Evolutionary conservation across 2,888 invertebrate species (phyloP).

Genomic region (Ochlodes sylvanus): DNA sequence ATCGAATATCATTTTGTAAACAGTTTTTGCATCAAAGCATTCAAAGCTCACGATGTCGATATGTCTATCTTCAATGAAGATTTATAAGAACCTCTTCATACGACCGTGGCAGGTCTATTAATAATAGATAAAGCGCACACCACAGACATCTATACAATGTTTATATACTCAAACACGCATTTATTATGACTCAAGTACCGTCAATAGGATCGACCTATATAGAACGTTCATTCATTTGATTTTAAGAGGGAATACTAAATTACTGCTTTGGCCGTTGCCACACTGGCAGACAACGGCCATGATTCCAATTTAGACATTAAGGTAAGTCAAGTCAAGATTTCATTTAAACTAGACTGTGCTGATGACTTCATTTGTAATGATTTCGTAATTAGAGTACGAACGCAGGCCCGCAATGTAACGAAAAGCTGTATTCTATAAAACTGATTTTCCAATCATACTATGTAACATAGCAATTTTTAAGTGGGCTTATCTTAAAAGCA

Average conservation of each 20-base stretch:
- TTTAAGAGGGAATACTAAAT: conserved; percentile 15
- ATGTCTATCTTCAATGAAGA: conserved; percentile 23
- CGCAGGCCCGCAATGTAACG: no score
- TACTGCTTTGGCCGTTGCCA: conserved; percentile 12
- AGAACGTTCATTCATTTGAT: conserved; percentile 58
- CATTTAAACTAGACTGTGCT: no score
- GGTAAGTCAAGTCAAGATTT: no score
- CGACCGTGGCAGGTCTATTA: conserved; percentile 19
- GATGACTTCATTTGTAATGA: no score
- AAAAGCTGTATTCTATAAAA: no score
- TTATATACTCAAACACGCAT: conserved; percentile 52
- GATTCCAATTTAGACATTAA: conserved; percentile 3
- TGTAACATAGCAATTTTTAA: no score
- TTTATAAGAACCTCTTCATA: conserved; percentile 18
- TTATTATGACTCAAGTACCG: conserved; percentile 59
- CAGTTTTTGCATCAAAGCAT: conserved; percentile 12
- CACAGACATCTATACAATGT: conserved; percentile 49
- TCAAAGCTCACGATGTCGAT: not conserved
- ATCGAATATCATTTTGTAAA: not conserved
- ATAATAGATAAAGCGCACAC: conserved; percentile 31
- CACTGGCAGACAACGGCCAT: not conserved
- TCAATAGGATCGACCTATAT: conserved; percentile 69
- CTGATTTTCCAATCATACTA: no score
- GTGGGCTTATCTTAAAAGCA: no score
- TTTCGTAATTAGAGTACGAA: no score